Base-by-base conservation (phyloP, 2,113 vertebrate genomes). In the Phainopepla nitens region DNA sequence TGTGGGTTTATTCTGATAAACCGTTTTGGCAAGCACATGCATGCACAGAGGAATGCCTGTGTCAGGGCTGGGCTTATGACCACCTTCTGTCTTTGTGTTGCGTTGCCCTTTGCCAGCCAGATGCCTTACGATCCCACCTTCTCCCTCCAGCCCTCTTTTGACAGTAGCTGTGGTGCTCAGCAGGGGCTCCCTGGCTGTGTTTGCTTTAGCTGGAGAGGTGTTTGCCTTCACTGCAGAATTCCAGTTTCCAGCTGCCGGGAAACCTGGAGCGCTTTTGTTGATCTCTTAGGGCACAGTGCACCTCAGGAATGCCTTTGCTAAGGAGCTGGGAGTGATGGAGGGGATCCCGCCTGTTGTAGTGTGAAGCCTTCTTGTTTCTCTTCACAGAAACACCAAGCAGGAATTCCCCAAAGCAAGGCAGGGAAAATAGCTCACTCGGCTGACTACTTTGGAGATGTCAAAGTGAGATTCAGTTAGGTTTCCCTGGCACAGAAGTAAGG, bases 121-220 rank as follows among this genome's bases (percentile, higher is more conserved):
- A 76, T 87, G 84, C 83, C 24, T 79, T 31, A 12, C 11, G 80
- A 58, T 62, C 75, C 36, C 89, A 80, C 70, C 79, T 85, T 77
- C 44, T 82, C 62, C 25, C 29, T 41, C 51, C 0, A 0, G 76
- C 45, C 57, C 58, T 72, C 65, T 77, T 86, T n/a, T 60, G 89
- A 94, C 96, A 87, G 95, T 94, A 96, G 96, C 95, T 56, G 78
- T 61, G 85, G 41, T 2, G 22, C 93, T 56, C 77, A 35, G 50
- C 89, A 71, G 93, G 95, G 83, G 80, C 83, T 95, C 56, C 47
- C 51, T 36, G 58, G 9, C 80, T 12, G 10, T 94, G 91, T 96
- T 95, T 95, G 89, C 87, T 95, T 96, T 95, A 94, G 87, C 83
- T 91, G 80, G 77, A 89, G 93, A 94, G 81, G 77, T 87, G 94